phyloP scores from a whole-genome alignment of 1,140 invertebrate genomes.

The Archegozetes longisetosus region DNA sequence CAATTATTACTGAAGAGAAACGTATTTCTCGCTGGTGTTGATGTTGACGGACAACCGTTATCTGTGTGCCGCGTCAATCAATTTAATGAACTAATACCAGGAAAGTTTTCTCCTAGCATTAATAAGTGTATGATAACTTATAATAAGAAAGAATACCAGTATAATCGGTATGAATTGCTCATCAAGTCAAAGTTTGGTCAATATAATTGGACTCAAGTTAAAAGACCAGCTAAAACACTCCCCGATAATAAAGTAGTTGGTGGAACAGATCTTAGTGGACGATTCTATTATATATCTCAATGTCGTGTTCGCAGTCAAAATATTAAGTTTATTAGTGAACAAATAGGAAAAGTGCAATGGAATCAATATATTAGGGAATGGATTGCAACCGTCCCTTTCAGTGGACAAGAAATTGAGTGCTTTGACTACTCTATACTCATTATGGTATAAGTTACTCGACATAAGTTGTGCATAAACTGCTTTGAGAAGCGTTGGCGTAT shows the following conservation, averaged over 20 bases:
- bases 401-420: constrained; percentile 8
- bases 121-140: background rate
- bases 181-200: background rate
- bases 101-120: constrained; percentile 1
- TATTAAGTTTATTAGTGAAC: background rate
- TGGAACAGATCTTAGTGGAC: background rate
- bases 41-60: constrained; percentile 7
- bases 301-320: background rate
- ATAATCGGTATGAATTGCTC: constrained; percentile 1
- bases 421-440: constrained; percentile 9
- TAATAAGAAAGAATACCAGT: background rate
- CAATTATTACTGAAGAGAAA: background rate
- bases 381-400: constrained; percentile 11
- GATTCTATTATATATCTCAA: constrained; percentile 4
- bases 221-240: background rate
- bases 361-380: constrained; percentile 3
- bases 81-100: constrained; percentile 7
- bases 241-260: constrained; percentile 4
- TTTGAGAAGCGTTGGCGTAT: too few relatives aligned
- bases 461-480: too few relatives aligned
- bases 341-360: constrained; percentile 10
- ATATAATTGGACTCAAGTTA: constrained; percentile 6
- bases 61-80: constrained; percentile 2
- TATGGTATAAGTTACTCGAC: too few relatives aligned
- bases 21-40: constrained; percentile 5